Base-by-base conservation (phyloP, 2,888 invertebrate genomes). In the Idaea biselata region DNA sequence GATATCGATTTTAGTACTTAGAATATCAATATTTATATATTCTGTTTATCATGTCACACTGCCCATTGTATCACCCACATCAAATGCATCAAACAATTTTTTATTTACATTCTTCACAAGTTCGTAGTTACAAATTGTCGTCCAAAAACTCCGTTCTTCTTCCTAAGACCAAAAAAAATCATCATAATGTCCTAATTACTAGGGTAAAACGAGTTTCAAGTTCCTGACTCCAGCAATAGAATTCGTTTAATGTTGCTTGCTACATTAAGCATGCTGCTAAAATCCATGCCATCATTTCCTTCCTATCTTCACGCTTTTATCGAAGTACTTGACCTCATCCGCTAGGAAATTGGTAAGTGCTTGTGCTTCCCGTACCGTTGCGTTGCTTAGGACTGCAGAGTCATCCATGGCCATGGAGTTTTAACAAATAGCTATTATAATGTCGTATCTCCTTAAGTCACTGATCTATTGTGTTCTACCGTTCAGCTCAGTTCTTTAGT, bases 221-320 rank as follows among this genome's bases (percentile, higher is more conserved):
- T 25, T 25, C 25, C 25, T 1, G 5, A 25, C 25, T 25, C 25
- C 25, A 25, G 25, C 25, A 25, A 25, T 5, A 25, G 25, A 25
- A 54, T 59, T 56, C 3, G 16, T 32, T 31, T 11, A 69, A 69
- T 62, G 60, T 59, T 62, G 18, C 55, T 16, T 60, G 31, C 16
- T 53, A 32, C 31, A 55, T 31, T 55, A 33, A 55, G 31, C 58
- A 64, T 68, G 66, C 65, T 16, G 66, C 73, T 63, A 62, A 69
- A 74, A 80, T 77, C 67, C 71, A 77, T 82, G 80, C 67, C 82
- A 70, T 71, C 71, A 73, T 73, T 84, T 87, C 86, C 85, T 81
- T 78, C 72, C 76, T 72, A 73, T 72, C 72, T 80, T 81, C 72
- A 78, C 68, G 76, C 78, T 11, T 56, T 56, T 18, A 18, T 18